Conservation (phyloP, 2,797 vertebrate genomes). For the Esox lucius region DNA sequence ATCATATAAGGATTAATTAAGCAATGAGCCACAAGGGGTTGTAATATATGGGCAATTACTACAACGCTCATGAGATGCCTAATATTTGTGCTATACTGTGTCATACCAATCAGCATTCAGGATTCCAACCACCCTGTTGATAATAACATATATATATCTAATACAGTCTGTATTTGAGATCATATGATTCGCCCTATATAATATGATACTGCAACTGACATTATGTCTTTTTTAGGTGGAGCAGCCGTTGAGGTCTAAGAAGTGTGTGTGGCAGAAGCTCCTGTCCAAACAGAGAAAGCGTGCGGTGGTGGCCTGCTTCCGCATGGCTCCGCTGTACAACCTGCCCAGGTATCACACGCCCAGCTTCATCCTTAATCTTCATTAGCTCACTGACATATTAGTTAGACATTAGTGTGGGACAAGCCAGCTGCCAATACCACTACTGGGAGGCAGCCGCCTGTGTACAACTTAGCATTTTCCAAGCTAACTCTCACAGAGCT, state of each 20-base stretch:
- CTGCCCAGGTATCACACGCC: conserved; percentile 84
- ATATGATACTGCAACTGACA: background rate
- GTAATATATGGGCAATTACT: too few species aligned
- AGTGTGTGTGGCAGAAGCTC: conserved; percentile 98
- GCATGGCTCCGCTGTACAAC: conserved; percentile 98
- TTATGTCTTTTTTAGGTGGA: conserved; percentile 81
- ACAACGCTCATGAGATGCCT: too few species aligned
- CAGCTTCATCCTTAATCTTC: background rate
- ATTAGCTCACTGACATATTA: background rate
- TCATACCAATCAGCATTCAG: too few species aligned
- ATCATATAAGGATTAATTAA: too few species aligned
- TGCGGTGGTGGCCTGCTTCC: conserved; percentile 98
- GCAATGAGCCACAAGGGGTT: too few species aligned
- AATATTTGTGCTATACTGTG: too few species aligned
- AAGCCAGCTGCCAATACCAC: background rate
- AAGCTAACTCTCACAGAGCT: background rate
- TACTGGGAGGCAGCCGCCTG: background rate
- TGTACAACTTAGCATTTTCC: background rate
- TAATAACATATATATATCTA: too few species aligned
- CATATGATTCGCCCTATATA: background rate
- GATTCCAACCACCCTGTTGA: too few species aligned
- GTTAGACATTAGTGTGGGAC: background rate
- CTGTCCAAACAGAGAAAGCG: conserved; percentile 97
- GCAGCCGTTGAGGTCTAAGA: conserved; percentile 95
- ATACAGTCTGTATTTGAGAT: background rate